Conservation (phyloP, 2,888 invertebrate species). For the Seira musarum region DNA sequence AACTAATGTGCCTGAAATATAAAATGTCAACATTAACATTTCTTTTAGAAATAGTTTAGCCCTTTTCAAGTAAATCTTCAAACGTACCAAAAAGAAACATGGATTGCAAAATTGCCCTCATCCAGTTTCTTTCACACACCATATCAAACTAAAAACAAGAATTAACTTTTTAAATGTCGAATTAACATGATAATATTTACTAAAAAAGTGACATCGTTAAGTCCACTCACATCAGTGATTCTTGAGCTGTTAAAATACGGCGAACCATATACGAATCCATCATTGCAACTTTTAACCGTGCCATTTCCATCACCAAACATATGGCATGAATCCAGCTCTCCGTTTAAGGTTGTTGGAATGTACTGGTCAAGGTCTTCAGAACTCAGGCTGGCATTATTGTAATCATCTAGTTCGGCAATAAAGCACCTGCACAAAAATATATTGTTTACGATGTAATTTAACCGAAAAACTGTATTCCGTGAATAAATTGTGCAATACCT, state of each 20-base stretch:
- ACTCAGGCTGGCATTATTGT: background rate
- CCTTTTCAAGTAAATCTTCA: no score
- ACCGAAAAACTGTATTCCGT: background rate
- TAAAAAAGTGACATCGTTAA: no score
- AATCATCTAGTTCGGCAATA: constrained; percentile 38
- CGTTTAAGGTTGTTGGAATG: constrained; percentile 23
- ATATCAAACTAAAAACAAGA: constrained; percentile 38
- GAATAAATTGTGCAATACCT: constrained; percentile 24
- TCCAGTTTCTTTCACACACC: constrained; percentile 45
- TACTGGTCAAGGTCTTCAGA: constrained; percentile 8
- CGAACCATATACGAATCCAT: constrained; percentile 29
- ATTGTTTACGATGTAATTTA: no score
- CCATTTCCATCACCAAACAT: constrained; percentile 23
- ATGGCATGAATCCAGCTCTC: constrained; percentile 26
- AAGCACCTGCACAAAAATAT: constrained; percentile 73
- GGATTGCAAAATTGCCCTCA: constrained; percentile 45
- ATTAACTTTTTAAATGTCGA: no score
- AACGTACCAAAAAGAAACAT: constrained; percentile 42
- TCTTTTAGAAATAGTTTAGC: no score
- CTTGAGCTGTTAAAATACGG: constrained; percentile 24
- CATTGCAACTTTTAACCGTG: constrained; percentile 27
- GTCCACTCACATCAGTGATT: constrained; percentile 73
- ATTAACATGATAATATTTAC: no score
- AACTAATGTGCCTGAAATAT: no score
- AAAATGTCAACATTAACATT: no score